Conservation (phyloP, 2,797 vertebrate species). For the Triplophysa bombifrons region DNA sequence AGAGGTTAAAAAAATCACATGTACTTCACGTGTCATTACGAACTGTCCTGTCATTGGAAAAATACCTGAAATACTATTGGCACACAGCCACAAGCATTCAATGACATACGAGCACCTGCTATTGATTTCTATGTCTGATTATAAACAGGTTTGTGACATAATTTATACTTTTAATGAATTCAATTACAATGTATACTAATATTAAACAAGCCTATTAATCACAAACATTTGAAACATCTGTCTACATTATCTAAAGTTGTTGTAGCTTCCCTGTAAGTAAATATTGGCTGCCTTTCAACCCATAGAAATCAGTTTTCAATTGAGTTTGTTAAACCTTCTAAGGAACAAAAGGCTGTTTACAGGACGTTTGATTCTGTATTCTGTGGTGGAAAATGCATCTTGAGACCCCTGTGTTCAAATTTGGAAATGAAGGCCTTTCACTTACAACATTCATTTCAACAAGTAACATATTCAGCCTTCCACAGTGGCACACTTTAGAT, state of each 20-base stretch:
- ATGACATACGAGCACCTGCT: not conserved
- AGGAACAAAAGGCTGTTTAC: not conserved
- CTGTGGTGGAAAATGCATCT: not conserved
- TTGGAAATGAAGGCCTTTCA: too few species aligned
- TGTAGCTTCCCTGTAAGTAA: not conserved
- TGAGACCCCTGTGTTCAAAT: too few species aligned
- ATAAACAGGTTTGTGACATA: not conserved
- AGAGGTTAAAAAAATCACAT: conserved; percentile 9
- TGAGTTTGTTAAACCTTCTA: not conserved
- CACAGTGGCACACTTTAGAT: conserved; percentile 65
- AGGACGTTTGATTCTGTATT: not conserved
- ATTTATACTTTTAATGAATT: too few species aligned
- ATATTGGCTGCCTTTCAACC: not conserved
- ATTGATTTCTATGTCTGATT: not conserved
- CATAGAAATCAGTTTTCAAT: not conserved
- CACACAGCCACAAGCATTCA: not conserved
- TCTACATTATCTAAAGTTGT: not conserved
- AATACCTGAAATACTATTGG: conserved; percentile 11
- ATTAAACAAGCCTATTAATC: not conserved
- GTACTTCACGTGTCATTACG: conserved; percentile 12
- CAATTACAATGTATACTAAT: not conserved
- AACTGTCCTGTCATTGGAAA: not conserved
- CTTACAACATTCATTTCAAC: not conserved
- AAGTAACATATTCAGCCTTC: conserved; percentile 38
- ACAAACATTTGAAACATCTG: not conserved